Percentiles rank a stretch among this genome's conserved stretches.
Evolutionary conservation across 2,888 invertebrate species (phyloP).

Genomic region (Cheilosia urbana): DNA sequence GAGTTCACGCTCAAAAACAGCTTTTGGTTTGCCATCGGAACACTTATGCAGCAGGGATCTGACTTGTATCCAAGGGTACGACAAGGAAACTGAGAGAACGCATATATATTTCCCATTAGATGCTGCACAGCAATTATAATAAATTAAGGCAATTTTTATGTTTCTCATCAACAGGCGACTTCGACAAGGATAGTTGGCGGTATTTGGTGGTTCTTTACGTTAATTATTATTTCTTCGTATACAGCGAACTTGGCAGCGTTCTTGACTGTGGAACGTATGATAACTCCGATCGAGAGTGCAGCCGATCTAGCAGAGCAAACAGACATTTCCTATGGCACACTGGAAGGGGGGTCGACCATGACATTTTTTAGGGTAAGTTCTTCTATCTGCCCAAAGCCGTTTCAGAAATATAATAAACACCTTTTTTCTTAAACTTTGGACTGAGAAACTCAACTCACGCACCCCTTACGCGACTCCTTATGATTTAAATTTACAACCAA

Average conservation of each 20-base stretch:
- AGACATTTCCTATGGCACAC: constrained; percentile 96
- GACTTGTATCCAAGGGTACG: constrained; percentile 95
- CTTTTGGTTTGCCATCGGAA: constrained; percentile 98
- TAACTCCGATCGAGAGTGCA: constrained; percentile 97
- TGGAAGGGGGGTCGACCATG: constrained; percentile 97
- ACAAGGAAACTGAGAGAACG: background rate
- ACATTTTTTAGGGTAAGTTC: constrained; percentile 95
- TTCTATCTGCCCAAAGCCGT: background rate
- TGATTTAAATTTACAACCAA: too few species aligned
- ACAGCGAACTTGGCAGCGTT: constrained; percentile 98
- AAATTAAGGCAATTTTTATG: constrained; percentile 4
- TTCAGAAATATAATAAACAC: too few species aligned
- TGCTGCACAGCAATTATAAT: constrained; percentile 13
- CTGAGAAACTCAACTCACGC: too few species aligned
- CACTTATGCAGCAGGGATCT: constrained; percentile 96
- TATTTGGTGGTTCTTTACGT: constrained; percentile 99
- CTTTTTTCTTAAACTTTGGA: too few species aligned
- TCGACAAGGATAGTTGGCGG: constrained; percentile 98
- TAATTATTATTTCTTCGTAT: constrained; percentile 99
- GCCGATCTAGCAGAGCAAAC: constrained; percentile 97
- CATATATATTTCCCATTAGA: constrained; percentile 59
- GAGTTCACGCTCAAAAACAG: constrained; percentile 94
- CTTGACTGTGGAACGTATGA: constrained; percentile 97
- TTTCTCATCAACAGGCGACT: constrained; percentile 87
- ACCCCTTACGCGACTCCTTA: too few species aligned